Percentiles rank a stretch among this genome's conserved stretches.
Conservation (phyloP, 2,113 vertebrate species). For the Pampusana beccarii region DNA sequence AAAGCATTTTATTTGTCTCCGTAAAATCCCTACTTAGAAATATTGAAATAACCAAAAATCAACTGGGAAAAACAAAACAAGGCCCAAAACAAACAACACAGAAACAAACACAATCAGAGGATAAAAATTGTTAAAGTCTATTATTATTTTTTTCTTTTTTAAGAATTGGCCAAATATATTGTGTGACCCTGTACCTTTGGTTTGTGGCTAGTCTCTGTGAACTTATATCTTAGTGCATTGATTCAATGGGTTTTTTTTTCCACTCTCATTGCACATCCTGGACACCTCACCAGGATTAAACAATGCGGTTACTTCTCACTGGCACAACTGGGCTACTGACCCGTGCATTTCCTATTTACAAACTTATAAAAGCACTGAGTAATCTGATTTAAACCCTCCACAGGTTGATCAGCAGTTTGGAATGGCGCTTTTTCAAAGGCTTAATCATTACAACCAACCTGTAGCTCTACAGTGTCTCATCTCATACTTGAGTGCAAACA, state of each 20-base stretch:
- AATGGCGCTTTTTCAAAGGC: background rate
- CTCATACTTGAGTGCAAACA: background rate
- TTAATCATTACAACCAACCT: background rate
- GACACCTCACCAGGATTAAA: background rate
- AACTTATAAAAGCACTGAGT: background rate
- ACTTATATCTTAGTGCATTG: accelerated
- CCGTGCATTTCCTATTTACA: background rate
- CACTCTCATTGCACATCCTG: too few species aligned
- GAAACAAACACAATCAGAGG: background rate
- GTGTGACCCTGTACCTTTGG: background rate
- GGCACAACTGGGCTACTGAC: background rate
- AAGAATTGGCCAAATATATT: background rate
- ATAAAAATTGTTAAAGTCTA: background rate
- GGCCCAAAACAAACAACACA: too few species aligned
- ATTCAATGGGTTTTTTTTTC: background rate
- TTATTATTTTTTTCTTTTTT: background rate
- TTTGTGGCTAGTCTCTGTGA: background rate
- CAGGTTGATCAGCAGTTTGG: background rate
- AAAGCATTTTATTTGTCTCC: background rate
- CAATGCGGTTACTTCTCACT: background rate
- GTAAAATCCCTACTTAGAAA: background rate
- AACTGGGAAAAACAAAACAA: background rate
- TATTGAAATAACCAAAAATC: background rate
- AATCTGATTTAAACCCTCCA: background rate
- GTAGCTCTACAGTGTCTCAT: background rate